Percentiles rank a stretch among this genome's conserved stretches.
Conservation (phyloP, 2,797 vertebrate species). For the Schizothorax lantsangensis region DNA sequence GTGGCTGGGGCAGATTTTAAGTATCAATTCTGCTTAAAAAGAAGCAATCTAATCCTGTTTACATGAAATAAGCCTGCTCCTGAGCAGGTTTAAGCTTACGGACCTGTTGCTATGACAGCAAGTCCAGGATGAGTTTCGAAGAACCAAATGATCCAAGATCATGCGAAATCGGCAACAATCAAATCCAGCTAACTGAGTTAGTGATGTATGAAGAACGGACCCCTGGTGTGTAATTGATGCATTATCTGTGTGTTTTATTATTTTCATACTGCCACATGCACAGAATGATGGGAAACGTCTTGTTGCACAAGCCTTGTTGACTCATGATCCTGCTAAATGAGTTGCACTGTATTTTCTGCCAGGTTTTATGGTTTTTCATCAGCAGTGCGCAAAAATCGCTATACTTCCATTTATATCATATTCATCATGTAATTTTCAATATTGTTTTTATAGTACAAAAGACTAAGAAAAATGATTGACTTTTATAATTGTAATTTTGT, state of each 20-base stretch:
- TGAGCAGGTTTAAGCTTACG: too few relatives aligned
- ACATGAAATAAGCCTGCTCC: too few relatives aligned
- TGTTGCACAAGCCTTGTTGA: constrained; percentile 17
- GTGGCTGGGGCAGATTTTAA: too few relatives aligned
- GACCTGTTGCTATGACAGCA: too few relatives aligned
- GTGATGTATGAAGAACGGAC: too few relatives aligned
- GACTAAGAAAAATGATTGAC: neutral
- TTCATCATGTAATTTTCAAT: neutral
- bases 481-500: neutral
- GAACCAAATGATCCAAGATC: too few relatives aligned
- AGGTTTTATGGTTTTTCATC: neutral
- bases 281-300: constrained; percentile 2
- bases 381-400: neutral
- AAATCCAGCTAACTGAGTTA: too few relatives aligned
- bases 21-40: too few relatives aligned
- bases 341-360: neutral
- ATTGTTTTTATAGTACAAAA: neutral
- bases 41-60: too few relatives aligned
- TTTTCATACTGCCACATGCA: neutral
- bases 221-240: neutral
- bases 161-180: too few relatives aligned
- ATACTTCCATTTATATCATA: neutral
- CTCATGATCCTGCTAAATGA: neutral
- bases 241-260: neutral
- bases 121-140: too few relatives aligned